phyloP scores from a whole-genome alignment of 2,888 invertebrate species.

The Girardia tigrina region DNA sequence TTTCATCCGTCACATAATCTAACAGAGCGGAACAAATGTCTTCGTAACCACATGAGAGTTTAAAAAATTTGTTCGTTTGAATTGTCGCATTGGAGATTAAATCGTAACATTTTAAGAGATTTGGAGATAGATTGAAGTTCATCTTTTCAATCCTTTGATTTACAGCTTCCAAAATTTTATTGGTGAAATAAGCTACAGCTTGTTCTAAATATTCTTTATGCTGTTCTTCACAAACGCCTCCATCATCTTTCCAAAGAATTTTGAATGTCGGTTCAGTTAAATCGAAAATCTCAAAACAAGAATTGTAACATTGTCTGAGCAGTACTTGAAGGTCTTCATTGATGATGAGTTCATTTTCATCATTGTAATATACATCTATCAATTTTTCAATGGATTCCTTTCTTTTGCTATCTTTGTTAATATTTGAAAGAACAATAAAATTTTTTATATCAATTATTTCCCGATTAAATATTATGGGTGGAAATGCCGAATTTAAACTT shows the following conservation, averaged over 20 bases:
- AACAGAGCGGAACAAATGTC: slow-evolving; percentile 28
- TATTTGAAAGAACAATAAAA: slow-evolving; percentile 40
- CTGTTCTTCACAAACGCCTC: slow-evolving; percentile 39
- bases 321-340: slow-evolving; percentile 39
- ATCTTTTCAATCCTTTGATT: not conserved
- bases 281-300: slow-evolving; percentile 8
- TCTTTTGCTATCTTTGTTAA: not conserved
- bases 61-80: slow-evolving; percentile 27
- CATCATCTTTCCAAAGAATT: not conserved
- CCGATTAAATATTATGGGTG: slow-evolving; percentile 40
- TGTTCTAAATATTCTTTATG: slow-evolving; percentile 43
- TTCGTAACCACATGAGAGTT: slow-evolving; percentile 32
- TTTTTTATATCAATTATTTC: slow-evolving; percentile 47
- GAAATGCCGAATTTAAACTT: slow-evolving; percentile 26
- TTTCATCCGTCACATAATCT: slow-evolving; percentile 27
- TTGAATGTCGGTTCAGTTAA: not conserved
- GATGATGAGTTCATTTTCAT: slow-evolving; percentile 40
- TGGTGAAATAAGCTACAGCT: slow-evolving; percentile 37
- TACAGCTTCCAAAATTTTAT: slow-evolving; percentile 24
- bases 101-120: slow-evolving; percentile 7
- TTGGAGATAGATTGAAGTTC: not conserved
- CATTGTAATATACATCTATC: slow-evolving; percentile 41
- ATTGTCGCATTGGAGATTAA: not conserved
- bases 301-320: slow-evolving; percentile 40
- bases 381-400: slow-evolving; percentile 39